Percentiles rank a stretch among this genome's conserved stretches.
Conservation (phyloP, 2,888 invertebrate species). For the Plebejus argus region DNA sequence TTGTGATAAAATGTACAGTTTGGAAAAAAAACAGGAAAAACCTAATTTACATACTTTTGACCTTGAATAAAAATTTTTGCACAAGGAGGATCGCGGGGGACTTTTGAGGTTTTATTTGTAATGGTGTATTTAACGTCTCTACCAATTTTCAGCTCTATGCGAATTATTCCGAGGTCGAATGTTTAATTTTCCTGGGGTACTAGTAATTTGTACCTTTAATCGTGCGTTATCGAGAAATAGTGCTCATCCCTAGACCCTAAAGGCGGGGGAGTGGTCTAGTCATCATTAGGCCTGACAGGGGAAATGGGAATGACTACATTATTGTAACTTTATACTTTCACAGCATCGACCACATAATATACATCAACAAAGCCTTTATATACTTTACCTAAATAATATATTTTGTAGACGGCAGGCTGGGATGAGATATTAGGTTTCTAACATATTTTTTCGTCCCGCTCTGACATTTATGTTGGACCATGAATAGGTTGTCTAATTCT, state of each 20-base stretch:
- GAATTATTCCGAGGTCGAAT: too few species aligned
- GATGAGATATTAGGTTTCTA: not conserved
- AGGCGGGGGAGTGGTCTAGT: not conserved
- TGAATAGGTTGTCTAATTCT: not conserved
- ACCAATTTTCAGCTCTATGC: too few species aligned
- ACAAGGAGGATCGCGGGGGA: too few species aligned
- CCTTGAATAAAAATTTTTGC: too few species aligned
- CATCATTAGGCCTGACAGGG: not conserved
- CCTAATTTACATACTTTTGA: too few species aligned
- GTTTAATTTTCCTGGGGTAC: too few species aligned
- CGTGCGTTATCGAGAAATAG: not conserved
- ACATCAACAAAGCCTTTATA: not conserved
- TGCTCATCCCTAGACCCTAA: not conserved
- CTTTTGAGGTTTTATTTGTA: too few species aligned
- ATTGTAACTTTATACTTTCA: slow-evolving; percentile 1
- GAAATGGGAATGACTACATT: not conserved
- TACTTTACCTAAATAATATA: not conserved
- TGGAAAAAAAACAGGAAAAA: too few species aligned
- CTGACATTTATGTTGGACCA: not conserved
- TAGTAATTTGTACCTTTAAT: too few species aligned
- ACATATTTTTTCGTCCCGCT: not conserved
- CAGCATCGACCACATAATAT: not conserved
- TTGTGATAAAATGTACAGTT: too few species aligned
- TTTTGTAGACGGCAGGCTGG: not conserved
- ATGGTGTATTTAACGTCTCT: too few species aligned